A percentile compares a stretch with the other conserved stretches of the same genome.
phyloP scores from a whole-genome alignment of 2,888 invertebrate genomes.

The Thera obeliscata region DNA sequence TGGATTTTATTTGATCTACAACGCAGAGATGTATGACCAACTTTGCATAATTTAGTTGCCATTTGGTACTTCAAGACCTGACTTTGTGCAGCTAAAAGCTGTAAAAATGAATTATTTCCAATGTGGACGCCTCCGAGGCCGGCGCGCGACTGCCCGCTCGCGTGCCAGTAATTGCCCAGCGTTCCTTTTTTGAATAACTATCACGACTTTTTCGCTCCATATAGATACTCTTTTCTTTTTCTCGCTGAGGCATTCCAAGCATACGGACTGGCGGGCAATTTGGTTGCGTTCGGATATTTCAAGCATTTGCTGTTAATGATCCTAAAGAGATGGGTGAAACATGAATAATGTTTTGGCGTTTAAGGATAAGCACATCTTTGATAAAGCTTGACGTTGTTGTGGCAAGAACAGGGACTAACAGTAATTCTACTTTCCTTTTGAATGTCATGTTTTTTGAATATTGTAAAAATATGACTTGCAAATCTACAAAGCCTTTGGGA shows the following conservation, averaged over 20 bases:
- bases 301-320: slow-evolving; percentile 59
- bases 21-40: slow-evolving; percentile 26
- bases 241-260: slow-evolving; percentile 72
- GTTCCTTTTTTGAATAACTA: slow-evolving; percentile 83
- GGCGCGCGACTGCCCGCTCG: slow-evolving; percentile 82
- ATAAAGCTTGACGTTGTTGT: slow-evolving; percentile 11
- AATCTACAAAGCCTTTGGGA: not conserved
- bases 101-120: slow-evolving; percentile 48
- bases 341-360: slow-evolving; percentile 14
- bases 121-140: slow-evolving; percentile 60
- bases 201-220: slow-evolving; percentile 84
- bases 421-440: not conserved
- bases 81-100: slow-evolving; percentile 32
- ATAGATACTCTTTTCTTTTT: slow-evolving; percentile 66
- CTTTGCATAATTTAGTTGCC: slow-evolving; percentile 30
- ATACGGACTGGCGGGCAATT: slow-evolving; percentile 71
- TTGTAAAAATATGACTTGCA: not conserved
- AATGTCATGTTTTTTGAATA: slow-evolving; percentile 3
- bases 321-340: slow-evolving; percentile 20
- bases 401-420: slow-evolving; percentile 3
- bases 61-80: slow-evolving; percentile 20
- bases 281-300: slow-evolving; percentile 72
- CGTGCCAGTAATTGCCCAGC: slow-evolving; percentile 81
- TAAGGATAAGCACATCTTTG: slow-evolving; percentile 5
- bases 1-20: slow-evolving; percentile 12